These are phyloP conservation scores for Diogma glabrata DNA, from an alignment of 2,888 invertebrate species.

Conservation along the genomic window DNA sequence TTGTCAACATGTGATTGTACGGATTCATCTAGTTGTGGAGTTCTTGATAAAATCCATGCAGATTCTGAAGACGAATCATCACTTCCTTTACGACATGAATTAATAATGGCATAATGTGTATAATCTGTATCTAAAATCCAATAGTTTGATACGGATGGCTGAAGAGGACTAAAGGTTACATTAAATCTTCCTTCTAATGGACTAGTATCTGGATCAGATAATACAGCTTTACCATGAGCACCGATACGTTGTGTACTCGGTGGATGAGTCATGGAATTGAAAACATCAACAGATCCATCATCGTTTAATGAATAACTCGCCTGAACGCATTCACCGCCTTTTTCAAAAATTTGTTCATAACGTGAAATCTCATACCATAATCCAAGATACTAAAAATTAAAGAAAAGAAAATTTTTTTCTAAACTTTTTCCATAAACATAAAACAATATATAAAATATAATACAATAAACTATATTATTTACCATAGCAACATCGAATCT, in stretches of 20 bases:
- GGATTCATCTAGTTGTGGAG: neutral
- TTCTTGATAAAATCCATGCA: conserved; percentile 8
- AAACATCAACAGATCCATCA: conserved; percentile 3
- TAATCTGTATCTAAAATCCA: conserved; percentile 9
- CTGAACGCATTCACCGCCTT: conserved; percentile 4
- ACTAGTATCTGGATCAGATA: conserved; percentile 2
- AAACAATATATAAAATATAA: too few species aligned
- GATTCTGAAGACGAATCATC: conserved; percentile 6
- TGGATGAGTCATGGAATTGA: neutral
- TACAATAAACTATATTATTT: too few species aligned
- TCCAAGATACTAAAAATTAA: conserved; percentile 7
- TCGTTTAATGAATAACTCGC: neutral
- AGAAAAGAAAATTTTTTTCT: too few species aligned
- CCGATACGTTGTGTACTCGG: neutral
- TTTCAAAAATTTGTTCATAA: conserved; percentile 9
- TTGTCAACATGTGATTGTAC: neutral
- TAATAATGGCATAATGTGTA: conserved; percentile 3
- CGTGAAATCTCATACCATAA: conserved; percentile 8
- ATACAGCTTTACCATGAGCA: neutral
- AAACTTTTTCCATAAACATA: too few species aligned
- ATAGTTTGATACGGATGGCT: conserved; percentile 4
- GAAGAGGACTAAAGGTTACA: conserved; percentile 2
- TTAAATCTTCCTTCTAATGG: conserved; percentile 11
- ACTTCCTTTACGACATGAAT: neutral
- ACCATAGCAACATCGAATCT: too few species aligned